Evolutionary conservation across 2,888 invertebrate genomes (phyloP), one percentile per base, ranked within the genome.

Genomic region (Drosophila lacicola): DNA sequence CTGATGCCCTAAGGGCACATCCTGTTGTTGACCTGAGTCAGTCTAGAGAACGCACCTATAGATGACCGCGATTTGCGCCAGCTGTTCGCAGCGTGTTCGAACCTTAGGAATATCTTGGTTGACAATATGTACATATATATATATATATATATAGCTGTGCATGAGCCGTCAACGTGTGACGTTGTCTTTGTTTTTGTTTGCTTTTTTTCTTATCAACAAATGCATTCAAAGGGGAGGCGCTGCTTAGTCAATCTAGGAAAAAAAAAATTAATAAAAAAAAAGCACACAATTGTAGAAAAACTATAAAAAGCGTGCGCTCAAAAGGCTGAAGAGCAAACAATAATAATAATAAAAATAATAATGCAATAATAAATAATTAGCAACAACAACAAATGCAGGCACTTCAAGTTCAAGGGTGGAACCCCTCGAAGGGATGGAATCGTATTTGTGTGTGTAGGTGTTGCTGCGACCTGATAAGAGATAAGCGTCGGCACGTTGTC

Each of bases 161-260:
- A 82, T 82, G 86, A 67, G 71, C 45, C n/a, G 55, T 37, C 66
- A 42, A 82, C 86, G 88, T 83, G 88, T 80, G 70, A 53, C 55
- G 55, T 11, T 21, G 49, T n/a, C 56, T 57, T 74, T 68, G 63
- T 75, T 74, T 56, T 74, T 74, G 58, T 56, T 78, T 69, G 41
- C 8, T 36, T 29, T 36, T 29, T 53, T 5, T 9, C 78, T 74
- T 74, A 75, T 75, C 75, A 68, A 39, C 19, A 10, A 55, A 2
- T 34, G 25, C 67, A 65, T 21, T 17, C 19, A 4, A 17, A 21
- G 11, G 21, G n/a, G 25, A 3, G 33, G 37, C 19, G 41, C 54
- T 53, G 74, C 63, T 55, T 69, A 64, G 73, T 65, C 46, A 46
- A 56, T 67, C 67, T 62, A 9, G 65, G 53, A 84, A 87, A 87